Conservation (phyloP, 2,888 invertebrate genomes). For the Tromatobia lineatoria region DNA sequence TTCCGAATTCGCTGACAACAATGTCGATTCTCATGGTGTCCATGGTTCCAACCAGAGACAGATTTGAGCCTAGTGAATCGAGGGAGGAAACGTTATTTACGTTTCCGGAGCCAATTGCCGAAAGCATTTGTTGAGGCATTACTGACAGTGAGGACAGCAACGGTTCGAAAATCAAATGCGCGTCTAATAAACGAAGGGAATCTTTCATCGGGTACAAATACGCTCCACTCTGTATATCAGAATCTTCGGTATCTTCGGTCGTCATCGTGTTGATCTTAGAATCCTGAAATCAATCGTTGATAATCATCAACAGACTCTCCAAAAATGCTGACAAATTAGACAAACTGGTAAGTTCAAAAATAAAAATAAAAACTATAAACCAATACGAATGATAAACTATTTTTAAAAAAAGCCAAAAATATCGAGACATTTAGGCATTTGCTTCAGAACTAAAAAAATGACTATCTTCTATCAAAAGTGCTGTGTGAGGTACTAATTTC, state of each 20-base stretch:
- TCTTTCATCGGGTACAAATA: conserved; percentile 93
- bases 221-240: conserved; percentile 86
- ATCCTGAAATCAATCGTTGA: conserved; percentile 77
- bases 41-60: conserved; percentile 93
- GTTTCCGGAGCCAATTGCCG: conserved; percentile 85
- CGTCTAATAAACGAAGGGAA: conserved; percentile 94
- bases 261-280: conserved; percentile 85
- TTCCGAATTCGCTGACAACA: conserved; percentile 95
- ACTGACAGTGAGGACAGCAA: conserved; percentile 95
- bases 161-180: conserved; percentile 97
- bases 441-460: not conserved
- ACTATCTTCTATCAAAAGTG: not conserved
- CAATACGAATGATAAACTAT: not conserved
- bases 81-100: conserved; percentile 89
- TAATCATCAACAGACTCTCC: not conserved
- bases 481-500: not conserved
- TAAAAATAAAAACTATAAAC: not conserved
- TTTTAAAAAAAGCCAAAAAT: not conserved
- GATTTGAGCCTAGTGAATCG: conserved; percentile 95
- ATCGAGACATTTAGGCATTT: not conserved
- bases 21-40: conserved; percentile 97
- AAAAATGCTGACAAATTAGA: too few relatives aligned
- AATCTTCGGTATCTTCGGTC: conserved; percentile 84
- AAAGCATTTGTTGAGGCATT: conserved; percentile 94
- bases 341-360: too few relatives aligned